Evolutionary conservation across 1,140 invertebrate genomes (phyloP), one percentile per base, ranked within the genome.

Genomic region (Trypoxylus dichotomus): DNA sequence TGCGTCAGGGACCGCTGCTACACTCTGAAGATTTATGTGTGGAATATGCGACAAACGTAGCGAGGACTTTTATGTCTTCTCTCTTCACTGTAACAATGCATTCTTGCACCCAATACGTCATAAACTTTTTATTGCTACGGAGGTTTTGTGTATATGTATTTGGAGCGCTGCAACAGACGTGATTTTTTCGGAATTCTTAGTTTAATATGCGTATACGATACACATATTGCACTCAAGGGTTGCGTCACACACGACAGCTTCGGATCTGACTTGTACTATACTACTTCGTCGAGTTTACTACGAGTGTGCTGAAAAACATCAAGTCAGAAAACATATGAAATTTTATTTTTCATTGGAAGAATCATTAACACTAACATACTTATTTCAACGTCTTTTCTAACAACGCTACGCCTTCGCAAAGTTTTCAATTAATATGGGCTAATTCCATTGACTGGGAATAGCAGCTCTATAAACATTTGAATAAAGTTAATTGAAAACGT

Each of bases 211-310:
- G 60, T 68, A 29, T 29, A 27, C 8, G 24, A 68, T 25, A 29
- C 47, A 58, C 15, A 58, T 21, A 21, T 13, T 58, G 21, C 15
- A 58, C 47, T 58, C 47, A 8, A 58, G 15, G 47, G 21, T 13
- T 58, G 47, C 21, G 15, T 58, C 47, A 10, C 13, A 7, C 21
- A 5, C 94, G 93, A 94, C 95, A 94, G 32, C 3, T 7, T 8
- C 10, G 32, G 10, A 37, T 37, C 32, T 37, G 10, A 37, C 5
- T 37, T 37, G 1, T 5, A 37, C 32, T 37, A 7, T 37, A 37
- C 5, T 37, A 8, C 32, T 7, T 37, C 10, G 5, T 37, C 32
- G 32, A 37, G 5, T 37, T 37, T n/a, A n/a, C n/a, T n/a, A n/a
- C n/a, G n/a, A n/a, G n/a, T n/a, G n/a, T n/a, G n/a, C n/a, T n/a